Evolutionary conservation across 2,888 invertebrate species (phyloP).

Genomic region (Macrophya alboannulata): DNA sequence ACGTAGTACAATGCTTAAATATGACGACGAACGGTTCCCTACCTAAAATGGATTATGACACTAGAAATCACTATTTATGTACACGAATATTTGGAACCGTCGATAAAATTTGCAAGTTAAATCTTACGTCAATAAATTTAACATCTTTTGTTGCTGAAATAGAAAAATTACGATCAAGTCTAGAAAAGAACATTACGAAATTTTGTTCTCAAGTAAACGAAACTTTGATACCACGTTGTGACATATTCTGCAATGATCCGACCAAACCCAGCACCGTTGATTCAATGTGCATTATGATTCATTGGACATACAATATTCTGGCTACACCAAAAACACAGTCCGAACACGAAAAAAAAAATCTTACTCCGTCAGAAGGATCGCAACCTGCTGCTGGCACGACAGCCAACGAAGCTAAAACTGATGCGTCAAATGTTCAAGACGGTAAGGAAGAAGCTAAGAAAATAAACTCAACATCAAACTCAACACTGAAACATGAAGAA

Average conservation of each 20-base stretch:
- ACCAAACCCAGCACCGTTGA: background rate
- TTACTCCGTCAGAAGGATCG: background rate
- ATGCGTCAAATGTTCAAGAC: too few relatives aligned
- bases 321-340: background rate
- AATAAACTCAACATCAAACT: background rate
- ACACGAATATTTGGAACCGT: constrained; percentile 65
- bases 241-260: background rate
- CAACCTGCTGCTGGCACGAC: fast-evolving
- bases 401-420: too few relatives aligned
- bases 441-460: too few relatives aligned
- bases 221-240: background rate
- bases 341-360: too few relatives aligned
- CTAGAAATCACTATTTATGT: constrained; percentile 63
- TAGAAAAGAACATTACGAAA: constrained; percentile 57
- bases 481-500: too few relatives aligned
- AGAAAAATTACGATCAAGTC: constrained; percentile 2
- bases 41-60: background rate
- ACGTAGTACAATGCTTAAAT: background rate
- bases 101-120: constrained; percentile 60
- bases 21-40: background rate
- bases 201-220: constrained; percentile 40
- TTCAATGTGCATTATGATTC: constrained; percentile 65
- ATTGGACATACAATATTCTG: constrained; percentile 62
- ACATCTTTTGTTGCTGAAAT: constrained; percentile 59
- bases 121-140: background rate